Evolutionary conservation across 2,888 invertebrate genomes (phyloP).

Genomic region (Axea sp.): DNA sequence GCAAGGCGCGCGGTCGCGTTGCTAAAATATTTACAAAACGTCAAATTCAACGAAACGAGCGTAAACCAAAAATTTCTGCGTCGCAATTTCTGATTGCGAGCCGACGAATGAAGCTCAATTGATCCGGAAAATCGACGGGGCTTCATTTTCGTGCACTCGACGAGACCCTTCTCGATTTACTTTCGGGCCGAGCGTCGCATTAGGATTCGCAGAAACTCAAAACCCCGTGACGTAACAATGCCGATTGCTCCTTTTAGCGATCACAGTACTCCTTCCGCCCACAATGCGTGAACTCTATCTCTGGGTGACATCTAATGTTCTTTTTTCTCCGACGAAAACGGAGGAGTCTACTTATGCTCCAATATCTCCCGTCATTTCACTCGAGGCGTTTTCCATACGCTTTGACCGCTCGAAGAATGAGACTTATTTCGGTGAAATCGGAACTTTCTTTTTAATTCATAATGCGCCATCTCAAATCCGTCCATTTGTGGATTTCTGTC

Average conservation of each 20-base stretch:
- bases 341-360: slow-evolving; percentile 36
- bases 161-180: slow-evolving; percentile 76
- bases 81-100: too few relatives aligned
- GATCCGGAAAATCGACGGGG: slow-evolving; percentile 29
- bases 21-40: too few relatives aligned
- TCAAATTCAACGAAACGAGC: too few relatives aligned
- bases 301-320: slow-evolving; percentile 66
- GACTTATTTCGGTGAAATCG: slow-evolving; percentile 13
- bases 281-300: slow-evolving; percentile 72
- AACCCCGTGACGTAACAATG: slow-evolving; percentile 75
- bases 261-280: slow-evolving; percentile 72
- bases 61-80: too few relatives aligned
- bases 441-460: too few relatives aligned
- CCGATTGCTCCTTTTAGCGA: slow-evolving; percentile 70
- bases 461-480: too few relatives aligned
- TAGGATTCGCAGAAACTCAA: slow-evolving; percentile 74
- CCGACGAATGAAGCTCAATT: too few relatives aligned
- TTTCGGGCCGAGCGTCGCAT: slow-evolving; percentile 67
- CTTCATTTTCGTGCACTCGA: slow-evolving; percentile 28
- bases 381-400: slow-evolving; percentile 33
- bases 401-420: slow-evolving; percentile 10
- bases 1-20: too few relatives aligned
- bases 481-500: too few relatives aligned
- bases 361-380: slow-evolving; percentile 31
- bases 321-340: slow-evolving; percentile 52